phyloP scores from a whole-genome alignment of 2,888 invertebrate genomes.

The Bursaphelenchus okinawaensis region DNA sequence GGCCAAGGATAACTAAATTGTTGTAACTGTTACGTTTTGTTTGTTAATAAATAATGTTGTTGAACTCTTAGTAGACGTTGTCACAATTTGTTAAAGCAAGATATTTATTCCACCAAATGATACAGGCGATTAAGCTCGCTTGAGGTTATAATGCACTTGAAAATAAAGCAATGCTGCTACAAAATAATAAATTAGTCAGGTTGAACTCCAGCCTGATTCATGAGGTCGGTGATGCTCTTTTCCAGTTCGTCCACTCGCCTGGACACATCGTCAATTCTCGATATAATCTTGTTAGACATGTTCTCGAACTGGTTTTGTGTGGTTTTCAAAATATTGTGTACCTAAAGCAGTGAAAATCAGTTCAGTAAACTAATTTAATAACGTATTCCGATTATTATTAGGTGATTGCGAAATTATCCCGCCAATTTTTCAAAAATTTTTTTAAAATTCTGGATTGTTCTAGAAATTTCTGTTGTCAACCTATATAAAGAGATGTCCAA shows the following conservation, averaged over 20 bases:
- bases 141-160: too few species aligned
- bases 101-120: too few species aligned
- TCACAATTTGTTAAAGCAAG: too few species aligned
- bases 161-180: not conserved
- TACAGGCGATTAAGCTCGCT: too few species aligned
- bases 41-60: slow-evolving; percentile 2
- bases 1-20: not conserved
- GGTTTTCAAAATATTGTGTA: slow-evolving; percentile 14
- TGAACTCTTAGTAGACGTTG: not conserved
- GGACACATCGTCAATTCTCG: slow-evolving; percentile 13
- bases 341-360: too few species aligned
- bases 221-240: slow-evolving; percentile 17
- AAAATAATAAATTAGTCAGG: slow-evolving; percentile 4
- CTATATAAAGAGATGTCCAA: too few species aligned
- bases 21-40: not conserved
- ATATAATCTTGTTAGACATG: slow-evolving; percentile 17
- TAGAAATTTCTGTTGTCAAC: too few species aligned
- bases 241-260: slow-evolving; percentile 17
- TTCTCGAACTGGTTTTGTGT: slow-evolving; percentile 17
- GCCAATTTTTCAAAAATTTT: too few species aligned
- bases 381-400: too few species aligned
- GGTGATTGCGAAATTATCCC: too few species aligned
- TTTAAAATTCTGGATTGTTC: too few species aligned
- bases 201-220: slow-evolving; percentile 67
- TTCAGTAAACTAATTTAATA: not conserved